Conservation (phyloP, 2,888 invertebrate genomes). For the Junonia oenone region DNA sequence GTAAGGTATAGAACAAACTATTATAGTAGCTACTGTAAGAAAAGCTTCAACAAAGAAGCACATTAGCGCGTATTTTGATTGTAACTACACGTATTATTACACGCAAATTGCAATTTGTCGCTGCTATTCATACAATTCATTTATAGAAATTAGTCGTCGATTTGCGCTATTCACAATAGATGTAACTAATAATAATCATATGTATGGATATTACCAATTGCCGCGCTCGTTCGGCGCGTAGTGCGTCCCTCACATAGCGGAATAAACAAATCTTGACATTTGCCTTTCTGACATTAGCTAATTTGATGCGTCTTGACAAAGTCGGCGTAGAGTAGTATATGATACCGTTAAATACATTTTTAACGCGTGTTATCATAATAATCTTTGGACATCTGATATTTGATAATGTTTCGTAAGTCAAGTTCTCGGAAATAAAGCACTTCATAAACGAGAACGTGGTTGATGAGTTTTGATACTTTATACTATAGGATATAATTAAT, state of each 20-base stretch:
- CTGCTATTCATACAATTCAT: slow-evolving; percentile 1
- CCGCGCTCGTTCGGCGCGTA: slow-evolving; percentile 45
- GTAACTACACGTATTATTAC: slow-evolving; percentile 7
- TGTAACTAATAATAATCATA: slow-evolving; percentile 52
- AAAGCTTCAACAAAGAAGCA: not conserved
- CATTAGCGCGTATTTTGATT: not conserved
- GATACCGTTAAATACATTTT: slow-evolving; percentile 29
- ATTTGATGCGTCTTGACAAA: slow-evolving; percentile 50
- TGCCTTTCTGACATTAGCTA: slow-evolving; percentile 44
- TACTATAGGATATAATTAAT: not conserved
- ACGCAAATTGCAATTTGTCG: slow-evolving; percentile 15
- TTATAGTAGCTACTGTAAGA: not conserved
- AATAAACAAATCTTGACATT: slow-evolving; percentile 60
- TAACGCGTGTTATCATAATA: slow-evolving; percentile 28
- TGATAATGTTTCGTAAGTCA: slow-evolving; percentile 17
- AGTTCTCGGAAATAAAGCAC: not conserved
- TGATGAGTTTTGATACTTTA: slow-evolving; percentile 6
- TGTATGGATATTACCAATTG: slow-evolving; percentile 72
- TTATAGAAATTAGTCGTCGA: slow-evolving; percentile 35
- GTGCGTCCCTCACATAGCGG: slow-evolving; percentile 47
- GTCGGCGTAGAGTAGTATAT: slow-evolving; percentile 32
- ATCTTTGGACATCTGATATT: slow-evolving; percentile 28
- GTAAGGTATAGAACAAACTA: too few relatives aligned
- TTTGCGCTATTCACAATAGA: slow-evolving; percentile 37
- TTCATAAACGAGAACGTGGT: not conserved